phyloP scores from a whole-genome alignment of 2,888 invertebrate genomes.

The Antitype chi region DNA sequence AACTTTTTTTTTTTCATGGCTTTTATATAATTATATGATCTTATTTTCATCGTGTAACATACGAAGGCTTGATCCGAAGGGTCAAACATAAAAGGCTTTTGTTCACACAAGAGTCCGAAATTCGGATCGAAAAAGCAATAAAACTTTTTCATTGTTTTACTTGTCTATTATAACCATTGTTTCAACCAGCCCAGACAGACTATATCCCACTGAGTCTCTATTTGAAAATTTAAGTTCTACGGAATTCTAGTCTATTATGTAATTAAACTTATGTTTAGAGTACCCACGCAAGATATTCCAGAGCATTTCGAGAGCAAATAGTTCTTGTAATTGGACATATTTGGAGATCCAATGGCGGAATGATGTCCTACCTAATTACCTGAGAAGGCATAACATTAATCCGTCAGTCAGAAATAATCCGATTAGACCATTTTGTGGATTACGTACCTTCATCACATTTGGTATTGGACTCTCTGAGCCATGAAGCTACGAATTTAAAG shows the following conservation, averaged over 20 bases:
- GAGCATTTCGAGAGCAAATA: background rate
- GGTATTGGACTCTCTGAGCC: background rate
- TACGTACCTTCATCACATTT: slow-evolving; percentile 3
- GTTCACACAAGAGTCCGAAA: background rate
- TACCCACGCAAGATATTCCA: background rate
- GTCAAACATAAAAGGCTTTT: background rate
- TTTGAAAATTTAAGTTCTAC: background rate
- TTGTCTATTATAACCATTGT: background rate
- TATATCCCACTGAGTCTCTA: background rate
- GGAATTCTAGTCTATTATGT: background rate
- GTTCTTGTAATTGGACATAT: slow-evolving; percentile 25
- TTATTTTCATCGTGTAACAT: no score
- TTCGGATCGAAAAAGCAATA: background rate
- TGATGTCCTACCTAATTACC: slow-evolving; percentile 2
- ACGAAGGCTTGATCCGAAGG: no score
- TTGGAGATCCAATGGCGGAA: slow-evolving; percentile 9
- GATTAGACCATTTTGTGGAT: slow-evolving; percentile 15
- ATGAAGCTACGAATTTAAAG: background rate
- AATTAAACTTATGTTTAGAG: background rate
- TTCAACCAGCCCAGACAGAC: background rate
- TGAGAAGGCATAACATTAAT: slow-evolving; percentile 17
- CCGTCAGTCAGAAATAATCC: slow-evolving; percentile 14
- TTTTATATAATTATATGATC: no score
- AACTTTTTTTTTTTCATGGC: background rate
- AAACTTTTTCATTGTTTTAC: background rate